Conservation (phyloP, 2,888 invertebrate genomes). For the Rhorus exstirpatorius region DNA sequence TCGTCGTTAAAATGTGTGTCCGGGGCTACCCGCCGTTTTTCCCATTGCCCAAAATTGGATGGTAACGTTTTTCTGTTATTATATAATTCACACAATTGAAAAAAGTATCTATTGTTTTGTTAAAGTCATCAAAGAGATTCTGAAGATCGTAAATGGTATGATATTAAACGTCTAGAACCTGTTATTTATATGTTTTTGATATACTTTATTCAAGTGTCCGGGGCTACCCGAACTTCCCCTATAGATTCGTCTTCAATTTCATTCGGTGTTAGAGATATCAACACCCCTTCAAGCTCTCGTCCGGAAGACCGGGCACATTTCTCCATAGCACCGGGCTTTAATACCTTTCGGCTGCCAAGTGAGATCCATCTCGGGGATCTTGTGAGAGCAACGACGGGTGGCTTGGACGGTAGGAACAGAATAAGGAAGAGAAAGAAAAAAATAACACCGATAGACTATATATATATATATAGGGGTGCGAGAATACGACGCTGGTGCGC, state of each 20-base stretch:
- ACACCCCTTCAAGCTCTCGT: background rate
- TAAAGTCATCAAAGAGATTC: too few relatives aligned
- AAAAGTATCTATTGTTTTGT: too few relatives aligned
- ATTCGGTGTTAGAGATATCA: conserved; percentile 10
- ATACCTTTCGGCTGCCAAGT: conserved; percentile 65
- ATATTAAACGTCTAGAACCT: too few relatives aligned
- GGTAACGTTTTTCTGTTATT: too few relatives aligned
- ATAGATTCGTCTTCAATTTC: conserved; percentile 63
- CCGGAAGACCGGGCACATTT: conserved; percentile 46
- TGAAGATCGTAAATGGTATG: too few relatives aligned
- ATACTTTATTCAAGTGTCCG: too few relatives aligned
- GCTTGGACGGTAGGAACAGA: background rate
- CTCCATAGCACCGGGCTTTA: conserved; percentile 58
- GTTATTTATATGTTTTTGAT: too few relatives aligned
- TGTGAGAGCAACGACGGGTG: conserved; percentile 9
- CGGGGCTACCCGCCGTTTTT: too few relatives aligned
- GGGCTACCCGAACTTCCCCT: too few relatives aligned
- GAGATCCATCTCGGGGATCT: conserved; percentile 62
- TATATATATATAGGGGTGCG: background rate
- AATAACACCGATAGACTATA: conserved; percentile 2
- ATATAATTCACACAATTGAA: too few relatives aligned
- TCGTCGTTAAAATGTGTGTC: too few relatives aligned
- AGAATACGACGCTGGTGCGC: background rate
- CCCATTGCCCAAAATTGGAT: too few relatives aligned
- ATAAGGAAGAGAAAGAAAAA: conserved; percentile 34